A percentile compares a stretch with the other conserved stretches of the same genome.
phyloP scores from a whole-genome alignment of 2,113 vertebrate species.

The Pionites leucogaster region DNA sequence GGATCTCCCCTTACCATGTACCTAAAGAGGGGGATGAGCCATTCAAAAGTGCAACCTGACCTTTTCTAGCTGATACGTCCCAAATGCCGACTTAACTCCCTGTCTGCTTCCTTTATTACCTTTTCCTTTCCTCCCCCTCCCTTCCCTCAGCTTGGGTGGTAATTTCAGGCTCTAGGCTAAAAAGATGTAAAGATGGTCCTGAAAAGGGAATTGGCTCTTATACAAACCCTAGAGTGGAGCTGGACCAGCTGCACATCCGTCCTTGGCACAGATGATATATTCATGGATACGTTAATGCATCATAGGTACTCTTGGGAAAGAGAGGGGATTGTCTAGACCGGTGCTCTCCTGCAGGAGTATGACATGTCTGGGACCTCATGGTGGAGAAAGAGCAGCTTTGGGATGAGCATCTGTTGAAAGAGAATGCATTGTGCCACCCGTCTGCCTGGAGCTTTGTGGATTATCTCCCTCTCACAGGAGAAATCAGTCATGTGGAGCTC shows the following conservation, averaged over 20 bases:
- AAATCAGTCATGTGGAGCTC: not conserved
- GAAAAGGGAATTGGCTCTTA: not conserved
- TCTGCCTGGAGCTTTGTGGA: not conserved
- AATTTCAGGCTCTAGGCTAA: not conserved
- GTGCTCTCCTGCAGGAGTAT: not conserved
- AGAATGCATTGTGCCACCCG: not conserved
- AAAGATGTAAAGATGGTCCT: not conserved
- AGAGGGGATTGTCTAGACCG: not conserved
- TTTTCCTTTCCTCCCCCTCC: not conserved
- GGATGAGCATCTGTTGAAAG: not conserved
- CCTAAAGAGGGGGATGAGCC: not conserved
- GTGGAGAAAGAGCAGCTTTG: not conserved
- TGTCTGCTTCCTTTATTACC: not conserved
- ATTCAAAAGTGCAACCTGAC: constrained; percentile 16
- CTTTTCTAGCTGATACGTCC: constrained; percentile 16
- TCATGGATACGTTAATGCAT: not conserved
- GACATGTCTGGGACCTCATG: not conserved
- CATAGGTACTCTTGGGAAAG: not conserved
- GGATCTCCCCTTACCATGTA: not conserved
- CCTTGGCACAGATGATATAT: not conserved
- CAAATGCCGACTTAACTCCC: not conserved
- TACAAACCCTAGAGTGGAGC: not conserved
- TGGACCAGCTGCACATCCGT: not conserved
- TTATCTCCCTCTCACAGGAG: not conserved
- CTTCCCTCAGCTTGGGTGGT: not conserved